Evolutionary conservation across 2,888 invertebrate species (phyloP).

Genomic region (Diloba caeruleocephala): DNA sequence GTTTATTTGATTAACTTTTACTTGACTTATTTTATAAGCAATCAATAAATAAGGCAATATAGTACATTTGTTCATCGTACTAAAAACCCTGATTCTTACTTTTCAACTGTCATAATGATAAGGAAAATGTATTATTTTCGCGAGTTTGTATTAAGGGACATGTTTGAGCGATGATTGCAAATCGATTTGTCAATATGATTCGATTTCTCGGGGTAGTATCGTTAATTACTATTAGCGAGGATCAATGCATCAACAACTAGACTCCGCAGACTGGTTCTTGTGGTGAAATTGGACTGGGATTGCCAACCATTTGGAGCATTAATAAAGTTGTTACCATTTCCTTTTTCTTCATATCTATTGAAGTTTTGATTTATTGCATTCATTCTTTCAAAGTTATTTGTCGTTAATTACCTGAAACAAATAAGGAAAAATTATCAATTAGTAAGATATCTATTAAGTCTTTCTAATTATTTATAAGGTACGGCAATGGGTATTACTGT

Average conservation of each 20-base stretch:
- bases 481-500: too few species aligned
- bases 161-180: constrained; percentile 68
- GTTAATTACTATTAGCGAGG: constrained; percentile 83
- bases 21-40: neutral
- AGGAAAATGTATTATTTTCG: constrained; percentile 58
- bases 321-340: constrained; percentile 43
- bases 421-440: constrained; percentile 33
- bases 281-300: constrained; percentile 80
- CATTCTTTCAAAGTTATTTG: constrained; percentile 17
- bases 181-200: constrained; percentile 81
- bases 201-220: constrained; percentile 80
- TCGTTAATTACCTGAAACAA: constrained; percentile 69
- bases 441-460: neutral
- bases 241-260: constrained; percentile 74
- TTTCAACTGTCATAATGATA: constrained; percentile 49
- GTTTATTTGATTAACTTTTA: constrained; percentile 24
- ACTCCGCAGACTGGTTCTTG: constrained; percentile 76
- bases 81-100: constrained; percentile 37
- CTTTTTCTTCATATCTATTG: constrained; percentile 37
- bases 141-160: constrained; percentile 51
- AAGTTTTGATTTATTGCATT: constrained; percentile 33
- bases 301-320: constrained; percentile 77
- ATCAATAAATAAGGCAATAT: neutral
- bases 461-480: too few species aligned
- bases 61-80: neutral